These are phyloP conservation scores for Lanius ludovicianus DNA, from an alignment of 2,113 vertebrate genomes.

Conservation along the genomic window DNA sequence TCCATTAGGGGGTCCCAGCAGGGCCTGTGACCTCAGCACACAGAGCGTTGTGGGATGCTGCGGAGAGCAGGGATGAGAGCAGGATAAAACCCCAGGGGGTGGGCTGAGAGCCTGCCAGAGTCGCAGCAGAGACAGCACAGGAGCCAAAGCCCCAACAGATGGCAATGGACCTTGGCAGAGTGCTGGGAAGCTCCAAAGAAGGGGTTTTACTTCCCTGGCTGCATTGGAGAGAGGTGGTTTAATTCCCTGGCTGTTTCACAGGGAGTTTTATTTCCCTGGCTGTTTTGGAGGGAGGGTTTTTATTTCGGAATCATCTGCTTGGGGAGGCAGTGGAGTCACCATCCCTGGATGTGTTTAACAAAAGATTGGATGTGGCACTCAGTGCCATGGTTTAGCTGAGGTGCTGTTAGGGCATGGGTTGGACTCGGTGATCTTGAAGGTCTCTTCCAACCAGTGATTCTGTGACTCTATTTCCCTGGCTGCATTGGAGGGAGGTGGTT, in stretches of 20 bases:
- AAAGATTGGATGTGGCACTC: no score
- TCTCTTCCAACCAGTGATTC: no score
- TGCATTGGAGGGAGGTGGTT: no score
- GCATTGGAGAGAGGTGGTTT: fast-evolving
- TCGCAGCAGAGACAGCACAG: not conserved
- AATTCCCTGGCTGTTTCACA: not conserved
- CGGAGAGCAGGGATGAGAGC: not conserved
- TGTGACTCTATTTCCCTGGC: no score
- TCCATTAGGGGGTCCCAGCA: not conserved
- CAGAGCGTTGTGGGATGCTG: fast-evolving
- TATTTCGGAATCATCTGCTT: no score
- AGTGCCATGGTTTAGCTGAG: no score
- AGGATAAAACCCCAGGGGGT: fast-evolving
- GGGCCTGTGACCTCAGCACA: not conserved
- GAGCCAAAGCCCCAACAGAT: fast-evolving
- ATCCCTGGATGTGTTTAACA: no score
- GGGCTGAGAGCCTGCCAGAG: not conserved
- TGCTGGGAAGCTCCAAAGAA: not conserved
- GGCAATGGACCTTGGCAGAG: fast-evolving
- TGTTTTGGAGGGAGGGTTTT: no score
- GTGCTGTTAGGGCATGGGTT: no score
- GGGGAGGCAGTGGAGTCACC: no score
- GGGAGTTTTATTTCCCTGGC: no score
- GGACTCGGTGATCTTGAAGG: no score
- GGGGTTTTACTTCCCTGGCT: fast-evolving